Evolutionary conservation across 2,113 vertebrate species (phyloP).

Genomic region (Mellivora capensis): DNA sequence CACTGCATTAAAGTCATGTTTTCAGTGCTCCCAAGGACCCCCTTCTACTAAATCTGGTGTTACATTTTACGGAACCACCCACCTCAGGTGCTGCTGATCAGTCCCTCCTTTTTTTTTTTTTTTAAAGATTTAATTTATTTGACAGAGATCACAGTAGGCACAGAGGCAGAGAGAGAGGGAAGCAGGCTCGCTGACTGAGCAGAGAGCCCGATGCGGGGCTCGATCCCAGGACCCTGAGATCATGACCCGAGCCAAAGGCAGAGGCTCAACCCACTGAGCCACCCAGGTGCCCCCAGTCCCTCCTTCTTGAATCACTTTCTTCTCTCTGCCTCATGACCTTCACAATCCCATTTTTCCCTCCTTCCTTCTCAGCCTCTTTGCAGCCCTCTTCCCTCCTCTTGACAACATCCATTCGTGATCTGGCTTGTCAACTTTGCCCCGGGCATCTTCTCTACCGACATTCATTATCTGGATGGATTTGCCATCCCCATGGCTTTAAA

Average conservation of each 20-base stretch:
- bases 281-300: too few relatives aligned
- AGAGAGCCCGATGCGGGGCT: too few relatives aligned
- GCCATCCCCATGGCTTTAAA: neutral
- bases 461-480: neutral
- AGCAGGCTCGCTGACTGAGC: too few relatives aligned
- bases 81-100: neutral
- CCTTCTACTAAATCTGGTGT: neutral
- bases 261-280: too few relatives aligned
- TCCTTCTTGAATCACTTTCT: neutral
- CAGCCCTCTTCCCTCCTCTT: neutral
- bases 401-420: fast-evolving
- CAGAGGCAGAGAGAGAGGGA: too few relatives aligned
- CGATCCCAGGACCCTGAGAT: too few relatives aligned
- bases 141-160: too few relatives aligned
- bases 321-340: too few relatives aligned
- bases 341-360: neutral
- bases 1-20: neutral
- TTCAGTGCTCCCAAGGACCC: neutral
- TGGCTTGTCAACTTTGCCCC: neutral
- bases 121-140: too few relatives aligned
- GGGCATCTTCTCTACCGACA: neutral
- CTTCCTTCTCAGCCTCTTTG: neutral
- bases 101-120: neutral
- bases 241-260: too few relatives aligned
- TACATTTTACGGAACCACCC: neutral